Evolutionary conservation across 1,140 invertebrate genomes (phyloP).

Genomic region (Conus ventricosus): DNA sequence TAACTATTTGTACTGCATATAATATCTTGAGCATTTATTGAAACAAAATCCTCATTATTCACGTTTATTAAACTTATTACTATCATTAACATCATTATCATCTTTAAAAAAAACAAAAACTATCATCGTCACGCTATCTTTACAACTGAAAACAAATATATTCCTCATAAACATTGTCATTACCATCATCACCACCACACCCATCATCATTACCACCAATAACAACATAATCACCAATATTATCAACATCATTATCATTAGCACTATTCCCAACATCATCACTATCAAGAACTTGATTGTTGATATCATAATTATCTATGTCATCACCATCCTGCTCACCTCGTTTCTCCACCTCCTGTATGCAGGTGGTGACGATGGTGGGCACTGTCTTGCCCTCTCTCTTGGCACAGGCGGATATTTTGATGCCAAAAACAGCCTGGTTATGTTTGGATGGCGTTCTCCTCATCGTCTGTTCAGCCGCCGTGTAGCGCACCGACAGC

Average conservation of each 20-base stretch:
- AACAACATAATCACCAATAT: no score
- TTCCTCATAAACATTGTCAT: no score
- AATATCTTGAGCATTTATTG: no score
- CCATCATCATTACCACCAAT: no score
- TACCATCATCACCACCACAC: no score
- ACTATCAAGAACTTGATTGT: neutral
- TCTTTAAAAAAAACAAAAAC: neutral
- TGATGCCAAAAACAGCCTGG: conserved; percentile 59
- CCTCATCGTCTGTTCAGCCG: conserved; percentile 59
- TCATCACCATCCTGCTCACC: conserved; percentile 38
- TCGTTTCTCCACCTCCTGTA: conserved; percentile 63
- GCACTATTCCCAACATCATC: neutral
- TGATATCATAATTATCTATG: neutral
- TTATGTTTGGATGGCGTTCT: conserved; percentile 57
- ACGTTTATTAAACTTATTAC: no score
- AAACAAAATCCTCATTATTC: no score
- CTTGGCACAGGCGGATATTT: conserved; percentile 48
- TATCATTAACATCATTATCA: no score
- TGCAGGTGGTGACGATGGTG: conserved; percentile 62
- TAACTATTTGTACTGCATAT: no score
- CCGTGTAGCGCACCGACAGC: conserved; percentile 59
- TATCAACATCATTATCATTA: conserved; percentile 23
- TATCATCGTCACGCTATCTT: no score
- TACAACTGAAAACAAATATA: no score
- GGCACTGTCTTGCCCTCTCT: conserved; percentile 65